Evolutionary conservation across 2,888 invertebrate species (phyloP).

Genomic region (Laothoe populi): DNA sequence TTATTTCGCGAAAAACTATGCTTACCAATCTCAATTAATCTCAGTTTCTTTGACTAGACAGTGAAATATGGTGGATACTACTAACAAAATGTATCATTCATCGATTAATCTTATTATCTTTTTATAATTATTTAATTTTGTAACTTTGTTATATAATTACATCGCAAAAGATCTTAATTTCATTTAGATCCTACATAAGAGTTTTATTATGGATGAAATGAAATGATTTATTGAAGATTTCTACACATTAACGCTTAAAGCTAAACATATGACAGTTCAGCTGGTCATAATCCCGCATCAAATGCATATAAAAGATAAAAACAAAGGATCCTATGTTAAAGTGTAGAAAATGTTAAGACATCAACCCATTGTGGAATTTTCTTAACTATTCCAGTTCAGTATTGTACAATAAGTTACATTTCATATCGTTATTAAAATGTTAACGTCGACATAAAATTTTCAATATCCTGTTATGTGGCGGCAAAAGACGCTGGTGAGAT

Average conservation of each 20-base stretch:
- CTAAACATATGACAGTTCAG: background rate
- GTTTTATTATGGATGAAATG: no score
- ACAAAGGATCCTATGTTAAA: slow-evolving; percentile 14
- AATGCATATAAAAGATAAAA: slow-evolving; percentile 1
- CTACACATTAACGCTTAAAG: background rate
- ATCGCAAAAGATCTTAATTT: no score
- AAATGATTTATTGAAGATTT: background rate
- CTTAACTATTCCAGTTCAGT: slow-evolving; percentile 10
- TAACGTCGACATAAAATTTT: slow-evolving; percentile 23
- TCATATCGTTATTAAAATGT: slow-evolving; percentile 18
- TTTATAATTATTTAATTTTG: no score
- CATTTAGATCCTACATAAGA: no score
- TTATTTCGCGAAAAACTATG: no score
- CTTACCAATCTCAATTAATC: no score
- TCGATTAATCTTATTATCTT: no score
- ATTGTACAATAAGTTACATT: slow-evolving; percentile 1
- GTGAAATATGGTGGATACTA: no score
- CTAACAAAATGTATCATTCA: no score
- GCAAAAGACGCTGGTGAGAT: background rate
- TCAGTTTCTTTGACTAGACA: no score
- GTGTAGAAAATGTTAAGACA: background rate
- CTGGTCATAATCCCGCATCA: background rate
- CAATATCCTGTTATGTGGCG: slow-evolving; percentile 21
- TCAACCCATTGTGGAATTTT: background rate
- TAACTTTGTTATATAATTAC: no score